Evolutionary conservation across 1,140 invertebrate species (phyloP).

Genomic region (Lepidotrigona ventralis): DNA sequence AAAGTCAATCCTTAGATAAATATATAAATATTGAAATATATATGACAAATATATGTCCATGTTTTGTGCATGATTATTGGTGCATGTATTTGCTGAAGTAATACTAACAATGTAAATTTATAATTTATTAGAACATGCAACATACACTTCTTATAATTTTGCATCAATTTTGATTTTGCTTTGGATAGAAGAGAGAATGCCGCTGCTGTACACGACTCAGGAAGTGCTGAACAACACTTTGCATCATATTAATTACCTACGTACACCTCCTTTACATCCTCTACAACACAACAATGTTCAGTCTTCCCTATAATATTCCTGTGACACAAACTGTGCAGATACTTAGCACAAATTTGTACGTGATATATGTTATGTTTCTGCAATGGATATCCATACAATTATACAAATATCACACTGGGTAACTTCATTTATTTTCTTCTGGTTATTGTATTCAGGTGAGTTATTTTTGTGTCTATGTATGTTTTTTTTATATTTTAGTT

Average conservation of each 20-base stretch:
- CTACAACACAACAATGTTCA: constrained; percentile 71
- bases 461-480: constrained; percentile 55
- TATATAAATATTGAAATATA: neutral
- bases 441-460: constrained; percentile 74
- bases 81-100: constrained; percentile 26
- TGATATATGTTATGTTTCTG: constrained; percentile 58
- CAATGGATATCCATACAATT: constrained; percentile 59
- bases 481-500: constrained; percentile 13
- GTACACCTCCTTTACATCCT: constrained; percentile 74
- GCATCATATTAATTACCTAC: constrained; percentile 75
- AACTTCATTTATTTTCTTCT: constrained; percentile 74
- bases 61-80: constrained; percentile 14
- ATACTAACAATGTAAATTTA: constrained; percentile 33
- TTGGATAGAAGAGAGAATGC: constrained; percentile 78
- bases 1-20: neutral
- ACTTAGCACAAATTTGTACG: constrained; percentile 58
- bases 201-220: constrained; percentile 78
- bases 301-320: constrained; percentile 66
- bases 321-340: constrained; percentile 52
- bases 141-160: constrained; percentile 69
- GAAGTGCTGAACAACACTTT: constrained; percentile 79
- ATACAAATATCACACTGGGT: constrained; percentile 70
- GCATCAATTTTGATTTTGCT: constrained; percentile 71
- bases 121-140: constrained; percentile 44
- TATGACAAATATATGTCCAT: neutral